Evolutionary conservation across 2,888 invertebrate species (phyloP), one percentile per base, ranked within the genome.

Genomic region (Unio delphinus): DNA sequence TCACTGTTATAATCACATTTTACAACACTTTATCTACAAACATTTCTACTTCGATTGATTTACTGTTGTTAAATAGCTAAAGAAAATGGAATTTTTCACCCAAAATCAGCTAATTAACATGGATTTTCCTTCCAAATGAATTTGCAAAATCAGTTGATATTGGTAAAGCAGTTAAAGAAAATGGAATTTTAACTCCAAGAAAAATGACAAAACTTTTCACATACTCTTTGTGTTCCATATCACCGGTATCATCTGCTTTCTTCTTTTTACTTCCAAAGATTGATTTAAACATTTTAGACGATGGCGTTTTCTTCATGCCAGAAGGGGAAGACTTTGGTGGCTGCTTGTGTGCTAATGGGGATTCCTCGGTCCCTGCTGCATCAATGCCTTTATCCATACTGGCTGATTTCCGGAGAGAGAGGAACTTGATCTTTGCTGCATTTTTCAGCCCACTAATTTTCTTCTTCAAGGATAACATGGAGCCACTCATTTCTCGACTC

Each of bases 331-430:
- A 64, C 54, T 20, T 68, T 68, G 54, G 63, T 64, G 45, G 63
- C 68, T 26, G 34, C 28, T 45, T 73, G 64, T 70, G 67, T 34
- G 64, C 69, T 57, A 61, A 65, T 56, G 71, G 70, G 56, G 74
- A 63, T 11, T 68, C 58, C 28, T 69, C 61, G 15, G 62, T 68
- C 20, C 72, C 76, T 63, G 68, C 72, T 59, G 72, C 70, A 30
- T 82, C 78, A 34, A 81, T 72, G 3, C 82, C 82, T 67, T 76
- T 75, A 58, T 85, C 85, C 74, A 84, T 64, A 70, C 85, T 85
- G 61, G 82, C 76, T 3, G 84, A 80, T 69, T 83, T 83, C 26
- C 79, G 65, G 60, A 83, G 65, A 11, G 77, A 69, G 59, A 78
- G 78, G n/a, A 82, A 77, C 61, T 78, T 82, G 20, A 72, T 73